Percentiles rank a stretch among this genome's conserved stretches.
phyloP scores from a whole-genome alignment of 2,888 invertebrate genomes.

The Rambutsinella grinnellia region DNA sequence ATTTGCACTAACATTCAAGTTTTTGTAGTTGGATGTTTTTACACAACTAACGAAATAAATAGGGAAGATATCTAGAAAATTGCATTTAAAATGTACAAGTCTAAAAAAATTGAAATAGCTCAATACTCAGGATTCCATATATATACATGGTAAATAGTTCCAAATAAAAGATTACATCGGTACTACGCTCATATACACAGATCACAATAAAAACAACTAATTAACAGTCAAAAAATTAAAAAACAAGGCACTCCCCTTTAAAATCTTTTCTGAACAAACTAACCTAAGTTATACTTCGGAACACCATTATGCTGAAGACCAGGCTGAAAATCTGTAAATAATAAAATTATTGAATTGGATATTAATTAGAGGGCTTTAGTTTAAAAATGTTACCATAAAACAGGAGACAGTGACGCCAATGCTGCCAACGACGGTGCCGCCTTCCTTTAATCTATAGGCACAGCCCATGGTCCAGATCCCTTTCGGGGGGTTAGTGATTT shows the following conservation, averaged over 20 bases:
- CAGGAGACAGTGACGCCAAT: slow-evolving; percentile 87
- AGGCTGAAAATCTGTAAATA: slow-evolving; percentile 84
- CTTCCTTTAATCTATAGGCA: slow-evolving; percentile 77
- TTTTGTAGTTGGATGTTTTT: too few relatives aligned
- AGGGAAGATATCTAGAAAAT: too few relatives aligned
- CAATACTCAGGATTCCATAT: too few relatives aligned
- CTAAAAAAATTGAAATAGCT: too few relatives aligned
- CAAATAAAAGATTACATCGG: too few relatives aligned
- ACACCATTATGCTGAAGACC: slow-evolving; percentile 86
- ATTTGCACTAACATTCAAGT: too few relatives aligned
- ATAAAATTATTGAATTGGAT: not conserved
- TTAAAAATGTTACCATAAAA: slow-evolving; percentile 78
- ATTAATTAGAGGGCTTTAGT: not conserved
- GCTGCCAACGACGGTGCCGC: slow-evolving; percentile 85
- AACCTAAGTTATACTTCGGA: slow-evolving; percentile 79
- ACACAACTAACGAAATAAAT: too few relatives aligned
- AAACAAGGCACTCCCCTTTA: not conserved
- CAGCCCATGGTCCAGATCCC: slow-evolving; percentile 84
- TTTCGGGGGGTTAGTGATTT: slow-evolving; percentile 73
- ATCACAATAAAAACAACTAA: too few relatives aligned
- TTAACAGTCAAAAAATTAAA: not conserved
- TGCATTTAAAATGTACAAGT: too few relatives aligned
- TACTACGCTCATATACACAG: too few relatives aligned
- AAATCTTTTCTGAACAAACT: not conserved
- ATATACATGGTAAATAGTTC: too few relatives aligned